Evolutionary conservation across 1,140 invertebrate genomes (phyloP), one percentile per base, ranked within the genome.

Genomic region (Zeugodacus cucurbitae): DNA sequence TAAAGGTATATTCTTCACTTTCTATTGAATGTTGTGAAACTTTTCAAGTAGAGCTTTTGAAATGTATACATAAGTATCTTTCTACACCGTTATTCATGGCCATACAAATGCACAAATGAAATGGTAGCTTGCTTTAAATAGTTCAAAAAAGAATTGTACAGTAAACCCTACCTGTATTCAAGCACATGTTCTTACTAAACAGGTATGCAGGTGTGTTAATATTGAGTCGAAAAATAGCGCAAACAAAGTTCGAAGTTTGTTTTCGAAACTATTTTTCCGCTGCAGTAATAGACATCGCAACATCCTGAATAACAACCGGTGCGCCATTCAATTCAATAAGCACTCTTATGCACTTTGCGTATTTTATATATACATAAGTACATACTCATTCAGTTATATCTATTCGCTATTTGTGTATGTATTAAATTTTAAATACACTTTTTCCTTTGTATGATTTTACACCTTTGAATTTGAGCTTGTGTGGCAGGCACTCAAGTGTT

Each of bases 181-280:
- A 34, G 2, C 26, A 8, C 22, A 62, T 3, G 26, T 10, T 22
- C n/a, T 3, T 22, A 26, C 59, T 26, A 58, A 41, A 58, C n/a
- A 29, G 22, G 20, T 54, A 54, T 3, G 11, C 10, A 44, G 7
- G 7, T 54, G 3, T 54, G 48, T 54, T 54, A 17, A 4, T 20
- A 54, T 54, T 26, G n/a, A 82, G 26, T 26, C 41, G 37, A 41
- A 41, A 82, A 82, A 82, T 4, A 41, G 41, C 41, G 41, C 44
- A 82, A 48, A 48, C 74, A 82, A 82, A 82, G 74, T 48, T 82
- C 48, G 22, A 82, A 82, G 26, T 82, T 82, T 82, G 74, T 82
- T 82, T 82, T 82, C 74, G 22, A 54, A 82, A 82, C 74, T 82
- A 82, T 82, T 82, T 82, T 82, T 29, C 74, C 10, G 41, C n/a